Evolutionary conservation across 2,797 vertebrate genomes (phyloP), one percentile per base, ranked within the genome.

Genomic region (Percopsis omiscomaycus): DNA sequence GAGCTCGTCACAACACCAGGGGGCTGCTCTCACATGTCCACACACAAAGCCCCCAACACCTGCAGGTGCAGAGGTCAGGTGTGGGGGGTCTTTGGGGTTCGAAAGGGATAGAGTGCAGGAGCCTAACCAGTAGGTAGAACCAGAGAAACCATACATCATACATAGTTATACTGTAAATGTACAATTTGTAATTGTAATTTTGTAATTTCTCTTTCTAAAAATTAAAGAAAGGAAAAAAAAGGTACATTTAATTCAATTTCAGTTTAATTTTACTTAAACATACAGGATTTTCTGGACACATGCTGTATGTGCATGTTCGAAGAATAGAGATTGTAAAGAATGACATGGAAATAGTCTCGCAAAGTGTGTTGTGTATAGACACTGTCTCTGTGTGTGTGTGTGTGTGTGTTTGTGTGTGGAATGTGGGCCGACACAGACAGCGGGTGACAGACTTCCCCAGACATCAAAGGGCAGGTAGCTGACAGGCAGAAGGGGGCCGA

Each of bases 11-110:
- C 90, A 95, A 93, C 90, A 93, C 83, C 29, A 78, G 80, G 78
- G 54, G 44, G 89, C 85, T 93, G 92, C 91, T 89, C 78, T 82
- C 88, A 93, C 90, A 87, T 87, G 89, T 91, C 86, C 82, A 68
- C 79, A 85, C 89, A 96, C 93, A 96, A 96, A 94, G 78, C 89
- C 79, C 87, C 89, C 83, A 91, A 94, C 95, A 96, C 95, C 95
- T 97, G 95, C 79, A 93, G 92, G 94, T 92, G 91, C 91, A 77
- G 75, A 89, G 93, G 93, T 11, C 14, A 3, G 10, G 46, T 8
- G 46, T 4, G 46, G 11, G 46, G 11, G 14, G 14, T 1, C 9
- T 12, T n/a, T 12, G 11, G 10, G 11, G 46, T n/a, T 48, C 13
- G 46, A 12, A 48, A 11, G 46, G 11, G 46, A 12, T 3, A 14